Evolutionary conservation across 2,888 invertebrate species (phyloP), one percentile per base, ranked within the genome.

Genomic region (Drosophila mimetica): DNA sequence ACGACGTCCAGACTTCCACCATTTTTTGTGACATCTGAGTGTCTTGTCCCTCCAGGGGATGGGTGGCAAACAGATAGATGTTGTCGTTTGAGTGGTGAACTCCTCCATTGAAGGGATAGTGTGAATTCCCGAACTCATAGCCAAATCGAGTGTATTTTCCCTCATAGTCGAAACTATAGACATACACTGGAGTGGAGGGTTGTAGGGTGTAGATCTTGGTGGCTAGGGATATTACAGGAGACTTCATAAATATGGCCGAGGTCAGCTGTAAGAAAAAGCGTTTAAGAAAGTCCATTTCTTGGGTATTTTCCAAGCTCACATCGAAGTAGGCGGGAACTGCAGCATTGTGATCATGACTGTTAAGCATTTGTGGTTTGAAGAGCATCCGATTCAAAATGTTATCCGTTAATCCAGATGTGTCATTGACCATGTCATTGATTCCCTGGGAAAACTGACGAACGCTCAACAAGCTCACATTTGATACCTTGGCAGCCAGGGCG

Each of bases 1-100:
- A 92, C 14, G 91, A 91, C 4, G 92, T 91, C 92, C 92, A 92
- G 42, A 92, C 36, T 2, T 90, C 86, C 4, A 93, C 90, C 92
- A 93, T 92, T 65, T 90, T 90, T 39, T 91, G 89, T 1, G 93
- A 91, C 51, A 93, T 88, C 42, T 76, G 53, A 1, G 83, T 86
- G 55, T 93, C 93, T 6, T 72, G 63, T 2, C 69, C 77, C 61
- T 90, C 91, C 25, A 93, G 75, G 1, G 74, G 61, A 50, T 90
- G 89, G 1, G 89, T 90, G 11, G 89, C 83, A 84, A 94, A 94
- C n/a, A 94, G 75, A 77, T 94, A 93, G n/a, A 94, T 92, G 28
- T 94, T 91, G 67, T 94, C 94, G 76, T 94, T 93, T 0, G 94
- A 93, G 80, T 94, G 94, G 71, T 93, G 93, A 1, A 93, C 92